Percentiles rank a stretch among this genome's conserved stretches.
These are phyloP conservation scores for Drosophila recens DNA, from an alignment of 2,888 invertebrate genomes.

Conservation along the genomic window DNA sequence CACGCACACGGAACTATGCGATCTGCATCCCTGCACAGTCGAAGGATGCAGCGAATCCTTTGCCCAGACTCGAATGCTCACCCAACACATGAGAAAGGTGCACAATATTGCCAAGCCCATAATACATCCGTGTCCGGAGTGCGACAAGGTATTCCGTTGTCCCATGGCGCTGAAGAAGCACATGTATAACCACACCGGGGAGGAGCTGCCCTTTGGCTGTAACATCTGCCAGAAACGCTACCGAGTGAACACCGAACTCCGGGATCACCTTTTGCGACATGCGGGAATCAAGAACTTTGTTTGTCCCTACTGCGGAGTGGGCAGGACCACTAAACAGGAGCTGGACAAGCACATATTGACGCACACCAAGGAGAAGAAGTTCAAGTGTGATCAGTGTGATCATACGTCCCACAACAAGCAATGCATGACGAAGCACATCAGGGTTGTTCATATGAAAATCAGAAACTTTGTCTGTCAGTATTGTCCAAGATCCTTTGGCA, in stretches of 20 bases:
- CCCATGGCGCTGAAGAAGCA: slow-evolving; percentile 83
- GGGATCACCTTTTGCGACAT: slow-evolving; percentile 83
- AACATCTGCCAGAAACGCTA: slow-evolving; percentile 82
- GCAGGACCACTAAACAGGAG: slow-evolving; percentile 83
- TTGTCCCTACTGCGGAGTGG: slow-evolving; percentile 83
- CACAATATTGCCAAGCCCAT: slow-evolving; percentile 75
- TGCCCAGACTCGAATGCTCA: slow-evolving; percentile 79
- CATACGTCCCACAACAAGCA: slow-evolving; percentile 81
- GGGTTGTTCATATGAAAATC: slow-evolving; percentile 82
- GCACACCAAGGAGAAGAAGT: slow-evolving; percentile 83
- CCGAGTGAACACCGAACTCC: slow-evolving; percentile 82
- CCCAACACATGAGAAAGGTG: slow-evolving; percentile 76
- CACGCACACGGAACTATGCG: slow-evolving; percentile 78
- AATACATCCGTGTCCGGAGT: slow-evolving; percentile 78
- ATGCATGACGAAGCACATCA: slow-evolving; percentile 79
- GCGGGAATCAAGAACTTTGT: slow-evolving; percentile 84
- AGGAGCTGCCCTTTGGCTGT: slow-evolving; percentile 82
- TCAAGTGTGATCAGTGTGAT: slow-evolving; percentile 76
- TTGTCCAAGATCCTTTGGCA: slow-evolving; percentile 82
- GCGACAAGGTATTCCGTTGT: slow-evolving; percentile 83
- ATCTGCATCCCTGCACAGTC: slow-evolving; percentile 74
- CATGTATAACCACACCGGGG: slow-evolving; percentile 83
- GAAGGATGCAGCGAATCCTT: slow-evolving; percentile 80
- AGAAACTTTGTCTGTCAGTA: slow-evolving; percentile 83
- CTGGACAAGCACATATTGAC: slow-evolving; percentile 84